Evolutionary conservation across 2,888 invertebrate genomes (phyloP), one percentile per base, ranked within the genome.

Genomic region (Temnothorax rugatulus): DNA sequence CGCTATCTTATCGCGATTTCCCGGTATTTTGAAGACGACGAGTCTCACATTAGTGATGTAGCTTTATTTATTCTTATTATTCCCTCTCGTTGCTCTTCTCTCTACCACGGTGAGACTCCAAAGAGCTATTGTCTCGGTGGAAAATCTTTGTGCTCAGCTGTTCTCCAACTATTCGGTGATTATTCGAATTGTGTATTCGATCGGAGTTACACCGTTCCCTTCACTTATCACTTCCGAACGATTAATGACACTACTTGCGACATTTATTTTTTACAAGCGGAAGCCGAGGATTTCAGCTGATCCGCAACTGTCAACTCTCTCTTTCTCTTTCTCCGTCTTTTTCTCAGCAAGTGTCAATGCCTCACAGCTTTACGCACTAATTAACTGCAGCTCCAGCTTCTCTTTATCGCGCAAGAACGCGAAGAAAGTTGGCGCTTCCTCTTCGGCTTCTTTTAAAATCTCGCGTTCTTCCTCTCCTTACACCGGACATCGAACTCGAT

Each of bases 1-100:
- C 57, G 69, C 34, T 81, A 81, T 81, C 79, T 81, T 81, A 81
- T 81, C 79, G 29, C 47, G 44, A 77, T 57, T 73, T 54, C 54
- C 18, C 7, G 41, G n/a, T 44, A 69, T 38, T 18, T 25, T 18
- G 38, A 59, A 13, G 25, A 15, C 15, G 34, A 79, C 21, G 57
- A 59, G 21, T 18, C 15, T 11, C 50, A n/a, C 74, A 5, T 29
- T 29, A 18, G 44, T 34, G 52, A 34, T 34, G 47, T n/a, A 18
- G 18, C 18, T 25, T n/a, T 13, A 13, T 59, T 38, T 21, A 44
- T 47, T 11, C 29, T 29, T 29, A 4, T 29, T 29, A 29, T 47
- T 13, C 34, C 29, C 29, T 29, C 57, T 77, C 52, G 25, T 57
- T 15, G 21, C 25, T 47, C 5, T n/a, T 47, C 15, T 47, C 34